Base-by-base conservation (phyloP, 2,888 invertebrate genomes). In the Seira sanloemensis region DNA sequence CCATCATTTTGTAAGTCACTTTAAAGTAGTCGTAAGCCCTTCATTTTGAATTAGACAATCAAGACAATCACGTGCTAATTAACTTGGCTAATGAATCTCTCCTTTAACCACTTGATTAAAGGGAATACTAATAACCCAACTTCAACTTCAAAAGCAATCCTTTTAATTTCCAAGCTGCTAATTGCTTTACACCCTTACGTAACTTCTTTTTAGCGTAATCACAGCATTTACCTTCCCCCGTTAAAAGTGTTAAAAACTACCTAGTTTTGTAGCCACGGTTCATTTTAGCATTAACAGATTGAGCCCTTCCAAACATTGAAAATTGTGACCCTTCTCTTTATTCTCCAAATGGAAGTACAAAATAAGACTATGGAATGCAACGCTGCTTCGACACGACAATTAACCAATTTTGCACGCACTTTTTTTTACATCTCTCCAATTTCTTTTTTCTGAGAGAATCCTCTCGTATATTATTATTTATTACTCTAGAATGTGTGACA, bases 321-420 rank as follows among this genome's bases (percentile, higher is more conserved):
- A n/a, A n/a, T n/a, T n/a, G n/a, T n/a, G 23, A n/a, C 19, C 69
- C 2, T n/a, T 25, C 12, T n/a, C 12, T 19, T 23, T 21, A 67
- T 24, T 67, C 67, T 23, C 69, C 4, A 19, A 69, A 69, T 24
- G 26, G 7, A n/a, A n/a, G n/a, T 18, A 26, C 18, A 16, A 7
- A 9, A 7, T 23, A 24, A 5, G 7, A 12, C 67, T 7, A 18
- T 5, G 12, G 26, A 69, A 7, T 19, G 19, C 69, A 69, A 18
- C 26, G 26, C 7, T 67, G 23, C 24, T 18, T 23, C 26, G 26
- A n/a, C 19, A 58, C 54, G 62, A 58, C 50, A 71, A 73, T 73
- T 54, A 73, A 24, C 37, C 73, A 21, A 78, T 78, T 78, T 71
- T 65, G 62, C 72, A 78, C 78, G 72, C 72, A 66, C 71, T 72